A percentile compares a stretch with the other conserved stretches of the same genome.
Conservation (phyloP, 2,113 vertebrate species). For the Dascyllus trimaculatus region DNA sequence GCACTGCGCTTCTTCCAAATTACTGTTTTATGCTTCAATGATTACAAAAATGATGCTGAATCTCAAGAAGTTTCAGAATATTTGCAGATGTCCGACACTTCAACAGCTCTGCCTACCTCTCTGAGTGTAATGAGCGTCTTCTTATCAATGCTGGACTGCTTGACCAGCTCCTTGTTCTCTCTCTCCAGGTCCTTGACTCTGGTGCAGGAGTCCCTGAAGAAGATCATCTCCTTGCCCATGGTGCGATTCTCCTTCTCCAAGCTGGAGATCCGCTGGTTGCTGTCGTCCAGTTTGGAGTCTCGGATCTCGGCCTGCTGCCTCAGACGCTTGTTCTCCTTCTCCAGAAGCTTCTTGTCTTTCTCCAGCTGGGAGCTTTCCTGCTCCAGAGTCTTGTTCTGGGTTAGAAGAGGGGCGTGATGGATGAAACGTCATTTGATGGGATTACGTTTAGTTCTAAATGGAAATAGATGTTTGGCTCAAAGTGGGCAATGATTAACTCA, state of each 20-base stretch:
- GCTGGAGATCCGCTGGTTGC: constrained; percentile 89
- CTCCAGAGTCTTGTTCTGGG: constrained; percentile 90
- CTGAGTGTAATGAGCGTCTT: constrained; percentile 93
- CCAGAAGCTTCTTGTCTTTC: constrained; percentile 97
- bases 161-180: constrained; percentile 96
- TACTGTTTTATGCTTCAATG: too few species aligned
- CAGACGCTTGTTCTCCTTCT: constrained; percentile 97
- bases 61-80: neutral
- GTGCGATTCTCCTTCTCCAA: constrained; percentile 96
- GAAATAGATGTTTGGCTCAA: constrained; percentile 39
- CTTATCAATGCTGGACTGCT: constrained; percentile 94
- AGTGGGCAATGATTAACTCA: constrained; percentile 12
- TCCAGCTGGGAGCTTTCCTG: constrained; percentile 95
- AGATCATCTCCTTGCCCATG: constrained; percentile 91
- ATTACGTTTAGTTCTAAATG: constrained; percentile 22
- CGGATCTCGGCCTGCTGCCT: constrained; percentile 96
- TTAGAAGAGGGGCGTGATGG: neutral
- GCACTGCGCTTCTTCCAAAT: too few species aligned
- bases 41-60: neutral
- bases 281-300: constrained; percentile 94
- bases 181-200: constrained; percentile 94
- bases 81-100: neutral
- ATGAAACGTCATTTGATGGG: constrained; percentile 26
- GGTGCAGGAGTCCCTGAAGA: constrained; percentile 92
- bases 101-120: constrained; percentile 86